A percentile compares a stretch with the other conserved stretches of the same genome.
Conservation (phyloP, 2,797 vertebrate species). For the Tadarida brasiliensis region DNA sequence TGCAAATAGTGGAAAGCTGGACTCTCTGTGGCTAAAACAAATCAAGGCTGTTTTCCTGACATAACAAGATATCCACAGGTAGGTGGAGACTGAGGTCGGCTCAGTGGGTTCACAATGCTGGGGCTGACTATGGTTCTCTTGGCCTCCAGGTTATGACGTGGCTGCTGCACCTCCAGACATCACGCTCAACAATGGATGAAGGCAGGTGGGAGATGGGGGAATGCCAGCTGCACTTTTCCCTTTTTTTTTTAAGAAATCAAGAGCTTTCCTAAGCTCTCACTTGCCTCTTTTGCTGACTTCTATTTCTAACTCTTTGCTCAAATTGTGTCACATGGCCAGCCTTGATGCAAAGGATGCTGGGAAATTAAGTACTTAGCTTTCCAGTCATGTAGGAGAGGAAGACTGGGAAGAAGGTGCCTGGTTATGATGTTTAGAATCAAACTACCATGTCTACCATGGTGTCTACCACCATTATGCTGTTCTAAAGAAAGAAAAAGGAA, state of each 20-base stretch:
- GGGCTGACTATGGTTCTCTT: background rate
- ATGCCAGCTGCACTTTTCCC: background rate
- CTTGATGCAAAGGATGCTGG: background rate
- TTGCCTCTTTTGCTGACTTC: background rate
- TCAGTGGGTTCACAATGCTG: background rate
- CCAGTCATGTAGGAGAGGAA: background rate
- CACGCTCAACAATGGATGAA: background rate
- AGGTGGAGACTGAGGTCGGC: background rate
- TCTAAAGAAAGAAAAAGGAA: background rate
- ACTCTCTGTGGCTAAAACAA: background rate
- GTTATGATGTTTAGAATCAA: background rate
- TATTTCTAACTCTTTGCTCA: background rate
- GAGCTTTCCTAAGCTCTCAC: background rate
- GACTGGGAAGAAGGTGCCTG: background rate
- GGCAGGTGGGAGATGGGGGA: background rate
- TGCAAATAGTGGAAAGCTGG: background rate
- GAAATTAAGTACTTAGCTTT: background rate
- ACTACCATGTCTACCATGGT: background rate
- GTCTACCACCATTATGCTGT: background rate
- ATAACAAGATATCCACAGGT: background rate
- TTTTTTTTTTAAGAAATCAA: background rate
- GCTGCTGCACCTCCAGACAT: background rate
- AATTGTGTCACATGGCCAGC: background rate
- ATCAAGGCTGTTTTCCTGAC: background rate
- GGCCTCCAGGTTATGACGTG: background rate